Evolutionary conservation across 2,888 invertebrate genomes (phyloP).

Genomic region (Callosobruchus maculatus): DNA sequence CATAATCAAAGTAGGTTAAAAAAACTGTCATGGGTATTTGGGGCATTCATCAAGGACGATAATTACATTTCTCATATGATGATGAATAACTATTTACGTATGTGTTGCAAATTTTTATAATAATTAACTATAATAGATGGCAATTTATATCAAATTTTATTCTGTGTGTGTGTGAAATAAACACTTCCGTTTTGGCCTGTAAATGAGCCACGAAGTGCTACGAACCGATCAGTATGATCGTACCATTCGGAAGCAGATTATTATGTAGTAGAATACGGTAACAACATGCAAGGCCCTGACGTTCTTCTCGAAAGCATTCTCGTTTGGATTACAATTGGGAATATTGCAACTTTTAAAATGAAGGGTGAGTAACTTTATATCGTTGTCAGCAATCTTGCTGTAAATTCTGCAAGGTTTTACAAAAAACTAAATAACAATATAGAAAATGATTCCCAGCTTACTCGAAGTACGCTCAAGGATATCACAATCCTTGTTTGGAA

Average conservation of each 20-base stretch:
- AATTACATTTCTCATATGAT: neutral
- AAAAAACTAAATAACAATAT: too few relatives aligned
- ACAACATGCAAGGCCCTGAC: neutral
- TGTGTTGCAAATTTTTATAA: neutral
- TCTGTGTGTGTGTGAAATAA: neutral
- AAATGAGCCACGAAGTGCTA: neutral
- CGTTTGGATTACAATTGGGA: neutral
- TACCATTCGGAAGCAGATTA: neutral
- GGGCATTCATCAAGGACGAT: neutral
- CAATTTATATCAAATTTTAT: neutral
- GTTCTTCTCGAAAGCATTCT: neutral
- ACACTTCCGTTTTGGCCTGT: neutral
- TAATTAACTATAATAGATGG: neutral
- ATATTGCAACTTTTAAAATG: neutral
- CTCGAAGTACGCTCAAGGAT: too few relatives aligned
- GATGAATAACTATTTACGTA: neutral
- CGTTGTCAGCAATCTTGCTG: too few relatives aligned
- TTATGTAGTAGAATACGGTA: neutral
- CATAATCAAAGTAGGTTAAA: neutral
- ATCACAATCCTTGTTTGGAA: too few relatives aligned
- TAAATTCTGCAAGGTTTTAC: too few relatives aligned
- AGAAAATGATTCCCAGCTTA: too few relatives aligned
- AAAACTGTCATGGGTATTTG: neutral
- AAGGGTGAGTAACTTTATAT: neutral
- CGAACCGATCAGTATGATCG: neutral